Evolutionary conservation across 2,797 vertebrate genomes (phyloP), one percentile per base, ranked within the genome.

Genomic region (Platalea minor): DNA sequence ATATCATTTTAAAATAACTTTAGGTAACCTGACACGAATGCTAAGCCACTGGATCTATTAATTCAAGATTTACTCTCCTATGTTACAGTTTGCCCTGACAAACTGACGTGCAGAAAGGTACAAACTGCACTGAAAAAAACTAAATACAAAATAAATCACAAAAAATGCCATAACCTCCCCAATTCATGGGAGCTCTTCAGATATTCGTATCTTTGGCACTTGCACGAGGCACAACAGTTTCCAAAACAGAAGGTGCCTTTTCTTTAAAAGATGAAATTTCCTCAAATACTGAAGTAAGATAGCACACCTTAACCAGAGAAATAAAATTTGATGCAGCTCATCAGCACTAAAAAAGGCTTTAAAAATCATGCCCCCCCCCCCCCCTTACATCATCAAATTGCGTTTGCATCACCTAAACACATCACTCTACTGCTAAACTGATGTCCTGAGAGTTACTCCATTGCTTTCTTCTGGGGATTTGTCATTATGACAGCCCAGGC

Each of bases 1-100:
- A 70, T 90, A 93, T 89, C 65, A 96, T 94, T 97, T 97, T 89
- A 96, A 96, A 96, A 92, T 92, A 97, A 97, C 95, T 92, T 89
- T 39, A 90, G 69, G 75, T 89, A 93, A 93, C 93, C 93, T 95
- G 94, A 69, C 69, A 89, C 0, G n/a, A 96, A 97, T 87, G 73
- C 51, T 85, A 95, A 97, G 91, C 87, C 86, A 88, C 45, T 56
- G 46, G 85, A 96, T 88, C 93, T 97, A 93, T 91, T 95, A 88
- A 94, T 77, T 78, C 72, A 74, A 41, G 77, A 95, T 87, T 75
- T 59, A 90, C 75, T 83, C 56, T 87, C 81, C 65, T 35, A 5
- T 56, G 29, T 90, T 94, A 54, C 59, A 60, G 85, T 80, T 57
- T 26, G 15, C 48, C 21, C 81, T 77, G 61, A 96, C 68, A 92